Evolutionary conservation across 2,113 vertebrate genomes (phyloP), one percentile per base, ranked within the genome.

Genomic region (Marmota monax): DNA sequence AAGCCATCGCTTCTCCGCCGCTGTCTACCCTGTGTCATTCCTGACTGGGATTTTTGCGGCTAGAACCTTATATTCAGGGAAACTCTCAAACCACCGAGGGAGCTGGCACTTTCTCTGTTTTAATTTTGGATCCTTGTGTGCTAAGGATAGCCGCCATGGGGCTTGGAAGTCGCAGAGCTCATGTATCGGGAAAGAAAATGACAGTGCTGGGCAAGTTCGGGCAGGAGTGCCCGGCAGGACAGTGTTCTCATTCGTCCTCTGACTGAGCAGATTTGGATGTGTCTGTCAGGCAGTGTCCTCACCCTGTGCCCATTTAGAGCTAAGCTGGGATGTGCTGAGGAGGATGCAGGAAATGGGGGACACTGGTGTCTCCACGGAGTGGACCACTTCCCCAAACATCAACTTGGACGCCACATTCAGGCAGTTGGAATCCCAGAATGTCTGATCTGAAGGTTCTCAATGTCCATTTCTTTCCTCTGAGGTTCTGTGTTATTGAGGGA

Each of bases 81-180:
- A 73, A 69, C 80, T 94, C 92, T 92, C 77, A 92, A 95, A 88
- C 92, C 82, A n/a, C 73, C 0, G 4, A 42, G 88, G 96, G 90
- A 84, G 78, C 92, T 29, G 72, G 84, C 42, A 0, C 73, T 95
- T 97, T 96, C 97, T 96, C 42, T 32, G 76, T 13, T 74, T 93
- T 96, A 94, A 96, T 89, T 96, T 90, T n/a, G 90, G 95, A 74
- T 70, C 82, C 94, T 88, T 29, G 18, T 0, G 32, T 3, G 0
- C 97, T 96, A 88, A 97, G 96, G 97, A 98, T 97, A 97, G 92
- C 20, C 3, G 2, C 1, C 0, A 27, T 48, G 0, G 14, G 37
- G 78, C 77, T 69, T 16, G 13, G 65, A 74, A 48, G 82, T 48
- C 25, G 9, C 34, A 3, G 88, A n/a, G 56, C 51, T 18, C 53